Base-by-base conservation (phyloP, 2,888 invertebrate genomes). In the Agrilus mali region DNA sequence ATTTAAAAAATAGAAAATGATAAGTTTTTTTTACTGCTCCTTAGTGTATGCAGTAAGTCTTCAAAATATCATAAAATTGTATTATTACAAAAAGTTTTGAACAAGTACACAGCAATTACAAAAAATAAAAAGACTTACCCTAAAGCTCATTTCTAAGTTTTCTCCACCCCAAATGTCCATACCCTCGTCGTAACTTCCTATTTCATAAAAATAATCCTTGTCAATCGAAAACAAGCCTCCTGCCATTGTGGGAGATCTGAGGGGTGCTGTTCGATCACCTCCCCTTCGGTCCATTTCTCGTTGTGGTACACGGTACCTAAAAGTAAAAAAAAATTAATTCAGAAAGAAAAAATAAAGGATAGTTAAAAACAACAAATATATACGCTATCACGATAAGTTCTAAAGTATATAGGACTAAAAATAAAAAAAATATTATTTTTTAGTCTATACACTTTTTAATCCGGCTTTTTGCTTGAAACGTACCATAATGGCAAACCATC, bases 111-210 rank as follows among this genome's bases (percentile, higher is more conserved):
- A 17, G 17, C 4, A 17, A 17, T 4, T 17, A 10, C 3, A 27
- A 27, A 27, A 27, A 27, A 10, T 27, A 27, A 27, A 27, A 2
- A 10, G 10, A 59, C 75, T 73, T 74, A 92, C 92, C 78, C 92
- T 76, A 69, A 93, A 89, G 60, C 90, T 90, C 86, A 94, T 89
- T 70, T 94, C 93, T 38, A 94, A 74, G 68, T 93, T 93, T 69
- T 94, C 93, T 40, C 88, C 92, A 41, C 97, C 98, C 97, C 97
- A 98, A 59, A 98, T 96, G 68, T 97, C 94, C 97, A 98, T 97
- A 55, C 97, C 97, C 69, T 94, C 85, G 67, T 98, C 98, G 66
- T 98, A 98, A 42, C 95, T 86, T 42, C 98, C 98, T 49, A 98
- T 77, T 71, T 95, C 88, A 70, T 95, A 93, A 74, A 98, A 98